Evolutionary conservation across 35 echinoderm and acorn worm genomes (phyloP).

Genomic region (Heliocidaris erythrogramma): DNA sequence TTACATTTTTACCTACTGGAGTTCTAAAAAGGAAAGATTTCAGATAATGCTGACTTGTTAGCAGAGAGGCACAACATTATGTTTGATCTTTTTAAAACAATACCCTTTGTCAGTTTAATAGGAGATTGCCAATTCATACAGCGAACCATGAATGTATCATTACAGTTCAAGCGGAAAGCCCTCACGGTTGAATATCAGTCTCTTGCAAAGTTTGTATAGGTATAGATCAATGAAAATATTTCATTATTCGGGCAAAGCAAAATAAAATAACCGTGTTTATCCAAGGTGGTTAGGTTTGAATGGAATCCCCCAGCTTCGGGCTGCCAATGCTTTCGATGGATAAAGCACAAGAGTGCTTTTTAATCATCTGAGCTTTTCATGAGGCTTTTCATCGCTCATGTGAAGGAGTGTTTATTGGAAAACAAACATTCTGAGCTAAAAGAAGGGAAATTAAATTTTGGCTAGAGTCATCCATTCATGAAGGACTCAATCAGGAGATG

Average conservation of each 20-base stretch:
- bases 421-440: not conserved
- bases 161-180: not conserved
- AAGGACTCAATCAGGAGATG: not conserved
- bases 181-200: not conserved
- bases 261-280: not conserved
- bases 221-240: conserved; percentile 4
- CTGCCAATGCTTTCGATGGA: not conserved
- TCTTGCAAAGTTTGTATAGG: not conserved
- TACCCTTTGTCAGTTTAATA: too few relatives aligned
- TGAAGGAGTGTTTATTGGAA: conserved; percentile 1
- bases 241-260: not conserved
- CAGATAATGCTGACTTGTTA: too few relatives aligned
- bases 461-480: not conserved
- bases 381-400: not conserved
- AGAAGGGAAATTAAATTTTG: conserved; percentile 4
- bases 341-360: not conserved
- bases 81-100: too few relatives aligned
- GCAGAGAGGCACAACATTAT: too few relatives aligned
- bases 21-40: too few relatives aligned
- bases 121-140: too few relatives aligned
- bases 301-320: not conserved
- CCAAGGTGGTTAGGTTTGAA: not conserved
- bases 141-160: too few relatives aligned
- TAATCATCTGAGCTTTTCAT: not conserved
- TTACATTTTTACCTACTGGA: too few relatives aligned